Evolutionary conservation across 2,888 invertebrate genomes (phyloP), one percentile per base, ranked within the genome.

Genomic region (Alviniconcha strummeri): DNA sequence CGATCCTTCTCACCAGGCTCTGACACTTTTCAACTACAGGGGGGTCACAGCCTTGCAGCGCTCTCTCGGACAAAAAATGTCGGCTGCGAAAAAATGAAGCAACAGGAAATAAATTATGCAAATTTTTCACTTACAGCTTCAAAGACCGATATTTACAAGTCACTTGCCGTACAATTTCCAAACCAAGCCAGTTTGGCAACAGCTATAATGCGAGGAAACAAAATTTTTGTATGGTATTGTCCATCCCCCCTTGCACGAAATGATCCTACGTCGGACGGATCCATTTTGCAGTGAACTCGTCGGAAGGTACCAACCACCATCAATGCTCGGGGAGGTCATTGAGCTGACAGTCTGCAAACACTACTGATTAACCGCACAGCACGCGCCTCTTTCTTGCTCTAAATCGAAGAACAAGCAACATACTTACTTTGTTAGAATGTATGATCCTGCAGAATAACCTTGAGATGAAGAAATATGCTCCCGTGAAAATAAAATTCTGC

Each of bases 261-360:
- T 85, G 83, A 86, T 78, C 84, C 82, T 52, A 52, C 57, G 15
- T 76, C 83, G 89, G 90, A 88, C 88, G 88, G 89, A 88, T 88
- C 90, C 90, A 89, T 88, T 89, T 84, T 87, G 80, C 81, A 77
- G 75, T 80, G 83, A 83, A 84, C 72, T 83, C 77, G 75, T 82
- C 75, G 84, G 84, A 85, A 85, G 79, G 75, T 81, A 86, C 80
- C 86, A 86, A 83, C 81, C 80, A 81, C 81, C 77, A 69, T 78
- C 36, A 56, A 11, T 11, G 55, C 8, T 17, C 67, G 82, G 83
- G 84, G 83, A 83, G 83, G 81, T 67, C 77, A 36, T 8, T 13
- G 60, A 60, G 9, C 9, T 13, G 60, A 60, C 60, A 8, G 60
- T 60, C 60, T 13, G 60, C 60, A 13, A 60, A 13, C 60, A 60